Percentiles rank a stretch among this genome's conserved stretches.
phyloP scores from a whole-genome alignment of 2,113 vertebrate genomes.

The Zootoca vivipara region DNA sequence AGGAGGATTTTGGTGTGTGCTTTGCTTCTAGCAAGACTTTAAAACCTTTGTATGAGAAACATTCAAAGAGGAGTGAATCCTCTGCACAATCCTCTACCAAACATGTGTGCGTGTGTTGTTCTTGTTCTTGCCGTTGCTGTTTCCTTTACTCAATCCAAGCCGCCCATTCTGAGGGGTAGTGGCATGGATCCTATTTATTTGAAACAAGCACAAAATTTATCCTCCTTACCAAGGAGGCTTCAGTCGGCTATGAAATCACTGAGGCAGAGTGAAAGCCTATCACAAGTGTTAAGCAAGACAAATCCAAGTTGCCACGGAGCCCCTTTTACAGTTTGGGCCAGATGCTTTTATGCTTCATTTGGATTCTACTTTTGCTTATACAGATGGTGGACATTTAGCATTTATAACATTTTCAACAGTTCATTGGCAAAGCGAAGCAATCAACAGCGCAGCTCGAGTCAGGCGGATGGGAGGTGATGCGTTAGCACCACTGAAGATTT shows the following conservation, averaged over 20 bases:
- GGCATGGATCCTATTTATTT: not conserved
- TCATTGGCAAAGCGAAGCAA: not conserved
- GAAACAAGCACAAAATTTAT: constrained; percentile 20
- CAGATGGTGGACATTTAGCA: not conserved
- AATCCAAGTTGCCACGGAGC: constrained; percentile 4
- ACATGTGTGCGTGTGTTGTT: not conserved
- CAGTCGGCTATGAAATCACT: constrained; percentile 16
- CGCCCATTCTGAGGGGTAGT: not conserved
- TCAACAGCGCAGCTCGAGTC: not conserved
- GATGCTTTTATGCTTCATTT: not conserved
- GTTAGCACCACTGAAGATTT: not conserved
- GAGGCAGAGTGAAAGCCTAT: constrained; percentile 27
- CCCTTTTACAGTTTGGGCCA: not conserved
- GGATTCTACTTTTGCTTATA: not conserved
- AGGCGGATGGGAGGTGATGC: not conserved
- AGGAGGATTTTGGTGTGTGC: not conserved
- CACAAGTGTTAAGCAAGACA: constrained; percentile 27
- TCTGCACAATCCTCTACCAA: not conserved
- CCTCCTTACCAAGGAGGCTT: constrained; percentile 4
- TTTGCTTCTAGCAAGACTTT: not conserved
- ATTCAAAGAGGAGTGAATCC: not conserved
- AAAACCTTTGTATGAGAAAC: not conserved
- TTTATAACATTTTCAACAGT: constrained; percentile 12
- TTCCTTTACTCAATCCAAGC: not conserved
- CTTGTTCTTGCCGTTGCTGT: not conserved